Evolutionary conservation across 2,113 vertebrate species (phyloP), one percentile per base, ranked within the genome.

Genomic region (Alethe castanea): DNA sequence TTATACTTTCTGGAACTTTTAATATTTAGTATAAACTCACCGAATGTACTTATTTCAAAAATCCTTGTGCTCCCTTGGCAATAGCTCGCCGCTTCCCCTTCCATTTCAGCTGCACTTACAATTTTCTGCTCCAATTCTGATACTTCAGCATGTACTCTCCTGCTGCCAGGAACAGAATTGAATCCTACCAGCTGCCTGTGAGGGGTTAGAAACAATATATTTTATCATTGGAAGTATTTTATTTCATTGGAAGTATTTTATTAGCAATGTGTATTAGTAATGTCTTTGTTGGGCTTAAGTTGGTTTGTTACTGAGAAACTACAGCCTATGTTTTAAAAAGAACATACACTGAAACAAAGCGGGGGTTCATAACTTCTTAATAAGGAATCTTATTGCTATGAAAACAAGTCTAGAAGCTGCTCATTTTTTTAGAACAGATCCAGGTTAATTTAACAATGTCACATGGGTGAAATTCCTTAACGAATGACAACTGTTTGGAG

Each of bases 121-220:
- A 95, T 96, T 97, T 96, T 96, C 94, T 96, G 96, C 94, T 96
- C 90, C 90, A 95, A 74, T 96, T 97, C 94, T 97, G 90, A 71
- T 91, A 91, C 87, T 95, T 84, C 90, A 95, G 76, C 85, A 70
- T 94, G 92, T 83, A 95, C 88, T 90, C 76, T 96, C 74, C 52
- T 73, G 88, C 94, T 96, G 94, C 92, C 94, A 95, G 95, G 92
- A 93, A 90, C 71, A 95, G 95, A 90, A 92, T 6, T 90, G 88
- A 92, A 91, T 94, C 67, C 88, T 90, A 96, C 74, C 90, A 90
- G 95, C 90, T 94, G 96, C 87, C 71, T 94, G 79, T 90, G 83
- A 92, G 79, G 50, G 42, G 52, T 76, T 83, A 94, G 69, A 45
- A 93, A 92, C 47, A 93, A 53, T 38, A 81, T 42, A 22, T 94